Evolutionary conservation across 2,888 invertebrate genomes (phyloP), one percentile per base, ranked within the genome.

Genomic region (Cantharis rufa): DNA sequence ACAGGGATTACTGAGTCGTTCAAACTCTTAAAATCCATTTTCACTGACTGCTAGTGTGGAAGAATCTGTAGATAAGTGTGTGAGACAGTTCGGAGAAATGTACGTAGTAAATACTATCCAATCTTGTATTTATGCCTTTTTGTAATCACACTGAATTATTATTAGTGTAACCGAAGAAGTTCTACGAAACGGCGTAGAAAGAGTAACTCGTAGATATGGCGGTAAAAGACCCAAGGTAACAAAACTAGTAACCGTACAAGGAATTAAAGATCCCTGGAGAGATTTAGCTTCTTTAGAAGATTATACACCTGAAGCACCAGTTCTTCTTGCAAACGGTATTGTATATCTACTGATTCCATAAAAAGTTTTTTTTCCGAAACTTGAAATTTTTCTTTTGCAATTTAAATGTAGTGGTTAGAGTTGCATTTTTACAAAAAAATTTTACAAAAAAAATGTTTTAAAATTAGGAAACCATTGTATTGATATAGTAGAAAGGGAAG

Each of bases 221-320:
- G 27, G 28, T 11, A 61, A 32, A n/a, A 70, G 16, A 9, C 70
- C 74, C 11, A 64, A 61, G 21, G 74, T 70, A 15, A 74, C 70
- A 13, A 74, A 70, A 66, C 64, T 74, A 9, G 15, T 74, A 5
- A 62, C 66, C n/a, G 70, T 74, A 4, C 74, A 74, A 64, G 74
- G 74, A 21, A 74, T 70, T 10, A 63, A 70, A 11, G 74, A 74
- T 48, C 74, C 74, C 1, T 74, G 74, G 74, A 16, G 18, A 28
- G 10, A 24, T 10, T 11, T 21, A 28, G 61, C 74, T 5, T n/a
- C 70, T 10, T 18, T 64, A 13, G 74, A 74, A 28, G 74, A 74
- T 28, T 15, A 69, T 10, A 74, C 62, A 24, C 62, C 69, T 15
- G 61, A 74, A 61, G 69, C 70, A 10, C 74, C 66, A 18, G 74